Conservation (phyloP, 2,888 invertebrate genomes). For the Germaria angustata region DNA sequence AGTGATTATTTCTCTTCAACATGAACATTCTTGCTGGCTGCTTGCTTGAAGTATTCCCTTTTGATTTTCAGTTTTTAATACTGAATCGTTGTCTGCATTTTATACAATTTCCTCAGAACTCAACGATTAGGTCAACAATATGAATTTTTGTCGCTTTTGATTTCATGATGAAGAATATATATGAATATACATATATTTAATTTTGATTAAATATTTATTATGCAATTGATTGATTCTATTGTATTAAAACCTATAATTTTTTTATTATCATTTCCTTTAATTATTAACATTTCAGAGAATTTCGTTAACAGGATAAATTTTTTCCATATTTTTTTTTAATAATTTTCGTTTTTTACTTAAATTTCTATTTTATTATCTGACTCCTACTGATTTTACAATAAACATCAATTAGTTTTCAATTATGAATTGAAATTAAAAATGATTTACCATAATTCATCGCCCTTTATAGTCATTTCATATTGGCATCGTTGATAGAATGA, state of each 20-base stretch:
- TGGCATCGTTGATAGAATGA: constrained; percentile 1
- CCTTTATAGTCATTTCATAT: background rate
- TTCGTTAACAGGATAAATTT: background rate
- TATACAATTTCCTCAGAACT: constrained; percentile 37
- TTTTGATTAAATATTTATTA: constrained; percentile 15
- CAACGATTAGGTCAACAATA: constrained; percentile 13
- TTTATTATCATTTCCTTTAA: background rate
- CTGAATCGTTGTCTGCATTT: constrained; percentile 50
- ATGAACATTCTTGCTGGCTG: background rate
- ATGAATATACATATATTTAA: background rate
- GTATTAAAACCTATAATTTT: background rate
- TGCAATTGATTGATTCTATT: constrained; percentile 29
- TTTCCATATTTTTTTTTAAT: too few relatives aligned
- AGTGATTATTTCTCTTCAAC: constrained; percentile 1
- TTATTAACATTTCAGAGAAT: background rate
- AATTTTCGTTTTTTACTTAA: too few relatives aligned
- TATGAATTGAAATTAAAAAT: constrained; percentile 16
- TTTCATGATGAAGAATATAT: constrained; percentile 1
- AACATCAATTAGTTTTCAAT: constrained; percentile 25
- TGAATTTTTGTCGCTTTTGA: background rate
- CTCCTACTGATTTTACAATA: constrained; percentile 3
- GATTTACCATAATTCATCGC: constrained; percentile 1
- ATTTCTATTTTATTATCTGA: background rate
- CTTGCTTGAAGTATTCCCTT: background rate
- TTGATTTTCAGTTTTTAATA: background rate